Base-by-base conservation (phyloP, 2,888 invertebrate genomes). In the Pachliopta kotzebuea region DNA sequence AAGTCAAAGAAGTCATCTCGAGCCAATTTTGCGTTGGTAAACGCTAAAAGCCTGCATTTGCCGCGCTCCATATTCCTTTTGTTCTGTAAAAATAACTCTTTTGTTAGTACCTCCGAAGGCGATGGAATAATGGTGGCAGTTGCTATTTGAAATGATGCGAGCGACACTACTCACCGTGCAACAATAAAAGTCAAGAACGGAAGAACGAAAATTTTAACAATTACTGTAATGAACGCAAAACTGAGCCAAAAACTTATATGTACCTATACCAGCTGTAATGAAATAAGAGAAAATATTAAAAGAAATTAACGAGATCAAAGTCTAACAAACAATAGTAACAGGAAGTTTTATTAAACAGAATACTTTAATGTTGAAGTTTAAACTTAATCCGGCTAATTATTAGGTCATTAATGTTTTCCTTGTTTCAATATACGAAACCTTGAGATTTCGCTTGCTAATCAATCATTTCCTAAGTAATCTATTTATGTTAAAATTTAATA, bases 1-100 rank as follows among this genome's bases (percentile, higher is more conserved):
- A 65, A 49, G 55, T 59, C 65, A 66, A 66, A 66, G 65, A 50
- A 66, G 58, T 59, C 62, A 55, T 62, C 26, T 26, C 55, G 42
- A 55, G 65, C 65, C 61, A 65, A 65, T 65, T 66, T 62, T 21
- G 65, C 65, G 50, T 59, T 65, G 29, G 56, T 62, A 62, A 66
- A 62, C 24, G 58, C 58, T 62, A 62, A 66, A 66, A 66, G 65
- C 65, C 56, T 59, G 65, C 56, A 62, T 55, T 66, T 66, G 55
- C 50, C 21, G 54, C 62, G 59, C 56, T 58, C 59, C 59, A 62
- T 42, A 58, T 56, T 60, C 55, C 66, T 65, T 63, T 65, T 61
- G 60, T 63, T 62, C 62, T 29, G 29, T 60, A 58, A 57, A 57
- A 62, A 63, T 60, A 63, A 63, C 60, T 60, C 60, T 66, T 66